phyloP scores from a whole-genome alignment of 2,888 invertebrate species.

The Drosophila melanocephala region DNA sequence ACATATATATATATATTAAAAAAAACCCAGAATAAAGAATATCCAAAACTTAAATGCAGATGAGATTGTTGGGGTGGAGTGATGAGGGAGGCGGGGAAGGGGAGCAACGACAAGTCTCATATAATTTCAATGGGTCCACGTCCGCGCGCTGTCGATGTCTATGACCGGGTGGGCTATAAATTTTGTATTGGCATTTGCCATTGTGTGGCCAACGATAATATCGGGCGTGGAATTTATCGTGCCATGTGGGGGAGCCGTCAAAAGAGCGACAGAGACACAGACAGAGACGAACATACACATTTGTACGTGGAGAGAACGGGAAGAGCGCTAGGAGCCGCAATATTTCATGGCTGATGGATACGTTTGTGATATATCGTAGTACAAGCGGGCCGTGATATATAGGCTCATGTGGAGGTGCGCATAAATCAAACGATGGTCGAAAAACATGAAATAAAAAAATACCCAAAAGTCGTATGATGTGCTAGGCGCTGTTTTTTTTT shows the following conservation, averaged over 20 bases:
- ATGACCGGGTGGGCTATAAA: slow-evolving; percentile 71
- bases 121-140: slow-evolving; percentile 76
- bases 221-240: slow-evolving; percentile 76
- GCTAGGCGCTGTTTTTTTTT: slow-evolving; percentile 12
- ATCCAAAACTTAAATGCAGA: slow-evolving; percentile 34
- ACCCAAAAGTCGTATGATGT: slow-evolving; percentile 20
- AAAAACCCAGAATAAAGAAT: slow-evolving; percentile 13
- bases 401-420: slow-evolving; percentile 66
- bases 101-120: slow-evolving; percentile 44
- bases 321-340: slow-evolving; percentile 49
- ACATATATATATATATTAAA: background rate
- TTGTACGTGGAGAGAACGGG: background rate
- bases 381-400: slow-evolving; percentile 65
- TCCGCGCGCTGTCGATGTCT: slow-evolving; percentile 36
- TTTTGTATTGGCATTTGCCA: slow-evolving; percentile 78
- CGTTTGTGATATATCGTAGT: slow-evolving; percentile 70
- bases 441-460: slow-evolving; percentile 17
- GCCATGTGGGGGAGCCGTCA: slow-evolving; percentile 66
- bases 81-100: background rate
- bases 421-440: slow-evolving; percentile 65
- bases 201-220: slow-evolving; percentile 78
- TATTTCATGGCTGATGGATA: slow-evolving; percentile 80
- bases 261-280: slow-evolving; percentile 16
- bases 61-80: slow-evolving; percentile 29
- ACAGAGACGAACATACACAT: background rate